A percentile compares a stretch with the other conserved stretches of the same genome.
Evolutionary conservation across 2,113 vertebrate species (phyloP).

Genomic region (Guaruba guarouba): DNA sequence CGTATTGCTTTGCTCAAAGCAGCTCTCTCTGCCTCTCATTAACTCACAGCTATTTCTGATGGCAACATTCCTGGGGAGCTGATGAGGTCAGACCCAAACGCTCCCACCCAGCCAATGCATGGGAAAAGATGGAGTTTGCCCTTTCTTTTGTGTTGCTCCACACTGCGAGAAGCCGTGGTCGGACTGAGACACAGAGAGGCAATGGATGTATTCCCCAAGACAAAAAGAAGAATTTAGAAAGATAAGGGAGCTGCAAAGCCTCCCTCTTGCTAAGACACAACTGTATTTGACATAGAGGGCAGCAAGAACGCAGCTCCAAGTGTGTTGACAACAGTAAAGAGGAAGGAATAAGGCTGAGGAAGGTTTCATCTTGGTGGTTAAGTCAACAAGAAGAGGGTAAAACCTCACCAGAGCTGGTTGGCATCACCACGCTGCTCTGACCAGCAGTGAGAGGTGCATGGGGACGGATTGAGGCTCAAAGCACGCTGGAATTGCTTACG

Average conservation of each 20-base stretch:
- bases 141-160: neutral
- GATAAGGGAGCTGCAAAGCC: neutral
- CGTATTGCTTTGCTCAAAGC: neutral
- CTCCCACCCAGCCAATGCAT: neutral
- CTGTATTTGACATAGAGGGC: neutral
- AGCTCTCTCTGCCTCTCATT: neutral
- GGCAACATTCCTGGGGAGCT: neutral
- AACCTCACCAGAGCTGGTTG: neutral
- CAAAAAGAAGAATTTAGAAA: neutral
- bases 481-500: rapidly evolving
- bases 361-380: neutral
- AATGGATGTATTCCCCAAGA: neutral
- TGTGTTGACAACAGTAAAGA: neutral
- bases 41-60: neutral
- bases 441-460: too few relatives aligned
- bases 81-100: neutral
- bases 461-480: neutral
- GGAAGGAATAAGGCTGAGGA: neutral
- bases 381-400: neutral
- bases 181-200: neutral
- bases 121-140: neutral
- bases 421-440: neutral
- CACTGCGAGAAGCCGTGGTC: rapidly evolving
- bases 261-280: neutral
- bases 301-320: neutral